These are phyloP conservation scores for Nomada flava DNA, from an alignment of 2,888 invertebrate species.

Conservation along the genomic window DNA sequence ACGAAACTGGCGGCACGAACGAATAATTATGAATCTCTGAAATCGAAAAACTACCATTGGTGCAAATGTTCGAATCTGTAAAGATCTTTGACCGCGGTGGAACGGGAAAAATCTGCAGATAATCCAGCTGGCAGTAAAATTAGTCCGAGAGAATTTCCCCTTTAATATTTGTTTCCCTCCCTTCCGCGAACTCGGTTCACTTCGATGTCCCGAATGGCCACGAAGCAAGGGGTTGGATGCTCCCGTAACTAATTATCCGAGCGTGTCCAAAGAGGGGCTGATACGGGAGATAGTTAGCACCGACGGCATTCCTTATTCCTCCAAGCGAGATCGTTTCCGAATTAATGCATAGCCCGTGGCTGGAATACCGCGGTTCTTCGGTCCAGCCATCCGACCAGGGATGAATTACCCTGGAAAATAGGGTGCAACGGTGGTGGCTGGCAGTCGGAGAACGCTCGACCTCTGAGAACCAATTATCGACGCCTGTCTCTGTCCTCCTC, in stretches of 20 bases:
- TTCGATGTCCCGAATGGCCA: conserved; percentile 14
- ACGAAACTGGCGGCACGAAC: too few species aligned
- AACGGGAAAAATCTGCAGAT: too few species aligned
- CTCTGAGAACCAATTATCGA: conserved; percentile 75
- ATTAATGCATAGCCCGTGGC: conserved; percentile 76
- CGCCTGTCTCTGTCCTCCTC: conserved; percentile 34
- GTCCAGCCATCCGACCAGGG: not conserved
- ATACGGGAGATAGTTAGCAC: conserved; percentile 42
- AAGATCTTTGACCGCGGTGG: too few species aligned
- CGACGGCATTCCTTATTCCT: conserved; percentile 73
- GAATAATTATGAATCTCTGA: too few species aligned
- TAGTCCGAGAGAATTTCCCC: too few species aligned
- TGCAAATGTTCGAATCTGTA: too few species aligned
- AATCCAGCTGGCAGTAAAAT: too few species aligned
- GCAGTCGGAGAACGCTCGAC: conserved; percentile 9
- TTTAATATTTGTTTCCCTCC: too few species aligned
- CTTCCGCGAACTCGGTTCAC: too few species aligned
- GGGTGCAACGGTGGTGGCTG: not conserved
- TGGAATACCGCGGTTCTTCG: conserved; percentile 52
- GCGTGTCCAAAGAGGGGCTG: conserved; percentile 33
- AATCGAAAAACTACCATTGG: too few species aligned
- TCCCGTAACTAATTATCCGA: conserved; percentile 68
- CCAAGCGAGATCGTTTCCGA: conserved; percentile 71
- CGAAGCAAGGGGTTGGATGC: conserved; percentile 30
- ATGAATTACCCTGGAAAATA: conserved; percentile 20